Conservation (phyloP, 2,113 vertebrate genomes). For the Oncorhynchus masou region DNA sequence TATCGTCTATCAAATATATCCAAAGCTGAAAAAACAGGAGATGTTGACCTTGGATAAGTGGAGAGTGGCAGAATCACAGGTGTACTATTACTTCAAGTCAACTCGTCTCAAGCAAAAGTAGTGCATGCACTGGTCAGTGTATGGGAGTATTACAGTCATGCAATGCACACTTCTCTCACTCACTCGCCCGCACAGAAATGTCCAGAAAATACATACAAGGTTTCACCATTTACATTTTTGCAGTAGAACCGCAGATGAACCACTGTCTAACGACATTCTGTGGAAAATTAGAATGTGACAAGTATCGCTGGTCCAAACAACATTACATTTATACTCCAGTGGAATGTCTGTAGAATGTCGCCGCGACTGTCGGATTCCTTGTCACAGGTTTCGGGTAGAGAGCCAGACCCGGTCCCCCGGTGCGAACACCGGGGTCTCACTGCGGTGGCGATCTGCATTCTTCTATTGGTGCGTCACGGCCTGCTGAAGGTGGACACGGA, state of each 20-base stretch:
- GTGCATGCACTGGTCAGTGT: conserved; percentile 8
- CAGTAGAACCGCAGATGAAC: background rate
- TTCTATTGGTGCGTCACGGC: too few relatives aligned
- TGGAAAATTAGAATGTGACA: too few relatives aligned
- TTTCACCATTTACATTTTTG: background rate
- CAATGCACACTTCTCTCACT: too few relatives aligned
- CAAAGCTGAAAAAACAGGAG: conserved; percentile 56
- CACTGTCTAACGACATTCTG: background rate
- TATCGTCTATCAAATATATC: conserved; percentile 44
- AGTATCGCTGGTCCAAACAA: too few relatives aligned
- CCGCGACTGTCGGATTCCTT: too few relatives aligned
- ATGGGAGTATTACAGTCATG: too few relatives aligned
- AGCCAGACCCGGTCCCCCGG: too few relatives aligned
- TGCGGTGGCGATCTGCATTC: too few relatives aligned
- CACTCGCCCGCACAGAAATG: background rate
- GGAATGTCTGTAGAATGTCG: background rate
- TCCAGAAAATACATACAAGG: background rate
- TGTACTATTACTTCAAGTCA: conserved; percentile 54
- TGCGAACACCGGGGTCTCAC: too few relatives aligned
- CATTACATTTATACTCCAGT: background rate
- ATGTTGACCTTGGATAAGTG: conserved; percentile 53
- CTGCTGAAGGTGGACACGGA: too few relatives aligned
- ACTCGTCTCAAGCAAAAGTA: conserved; percentile 14
- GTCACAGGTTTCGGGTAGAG: too few relatives aligned
- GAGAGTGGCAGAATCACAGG: conserved; percentile 40